These are phyloP conservation scores for Mycetomoellerius zeteki DNA, from an alignment of 1,140 invertebrate genomes.

Conservation along the genomic window DNA sequence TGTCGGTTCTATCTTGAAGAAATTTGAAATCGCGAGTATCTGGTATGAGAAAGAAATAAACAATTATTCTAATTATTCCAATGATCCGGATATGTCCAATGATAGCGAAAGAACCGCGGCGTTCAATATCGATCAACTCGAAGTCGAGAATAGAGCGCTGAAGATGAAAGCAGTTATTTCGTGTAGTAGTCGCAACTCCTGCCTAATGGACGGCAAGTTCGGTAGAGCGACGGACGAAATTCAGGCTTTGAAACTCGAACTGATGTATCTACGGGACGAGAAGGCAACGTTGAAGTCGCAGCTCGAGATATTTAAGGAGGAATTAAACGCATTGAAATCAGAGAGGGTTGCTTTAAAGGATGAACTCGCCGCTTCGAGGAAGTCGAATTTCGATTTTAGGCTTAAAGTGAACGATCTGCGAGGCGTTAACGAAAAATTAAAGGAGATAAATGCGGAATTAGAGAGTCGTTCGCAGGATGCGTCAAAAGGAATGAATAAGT, in stretches of 20 bases:
- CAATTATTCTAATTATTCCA: not conserved
- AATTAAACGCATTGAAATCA: constrained; percentile 58
- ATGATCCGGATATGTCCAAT: not conserved
- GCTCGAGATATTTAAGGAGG: constrained; percentile 42
- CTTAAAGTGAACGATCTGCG: constrained; percentile 50
- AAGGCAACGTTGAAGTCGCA: constrained; percentile 35
- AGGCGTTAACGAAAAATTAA: constrained; percentile 61
- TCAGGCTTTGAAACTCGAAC: constrained; percentile 63
- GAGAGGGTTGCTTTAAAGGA: constrained; percentile 71
- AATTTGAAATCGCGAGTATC: constrained; percentile 36
- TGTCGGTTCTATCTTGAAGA: constrained; percentile 1
- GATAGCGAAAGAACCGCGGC: constrained; percentile 7
- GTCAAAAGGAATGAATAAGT: constrained; percentile 57
- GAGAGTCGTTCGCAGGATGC: constrained; percentile 34
- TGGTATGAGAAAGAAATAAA: constrained; percentile 18
- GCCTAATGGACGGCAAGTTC: constrained; percentile 48
- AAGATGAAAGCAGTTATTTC: constrained; percentile 55
- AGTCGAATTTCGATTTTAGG: constrained; percentile 64
- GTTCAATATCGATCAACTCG: constrained; percentile 26
- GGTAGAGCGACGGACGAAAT: constrained; percentile 48
- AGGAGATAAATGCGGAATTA: constrained; percentile 38
- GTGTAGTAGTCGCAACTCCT: constrained; percentile 26
- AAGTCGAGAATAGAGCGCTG: constrained; percentile 40
- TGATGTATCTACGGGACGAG: constrained; percentile 63
- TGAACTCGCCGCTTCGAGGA: constrained; percentile 67